Base-by-base conservation (phyloP, 2,797 vertebrate genomes). In the Centropyge bicolor region DNA sequence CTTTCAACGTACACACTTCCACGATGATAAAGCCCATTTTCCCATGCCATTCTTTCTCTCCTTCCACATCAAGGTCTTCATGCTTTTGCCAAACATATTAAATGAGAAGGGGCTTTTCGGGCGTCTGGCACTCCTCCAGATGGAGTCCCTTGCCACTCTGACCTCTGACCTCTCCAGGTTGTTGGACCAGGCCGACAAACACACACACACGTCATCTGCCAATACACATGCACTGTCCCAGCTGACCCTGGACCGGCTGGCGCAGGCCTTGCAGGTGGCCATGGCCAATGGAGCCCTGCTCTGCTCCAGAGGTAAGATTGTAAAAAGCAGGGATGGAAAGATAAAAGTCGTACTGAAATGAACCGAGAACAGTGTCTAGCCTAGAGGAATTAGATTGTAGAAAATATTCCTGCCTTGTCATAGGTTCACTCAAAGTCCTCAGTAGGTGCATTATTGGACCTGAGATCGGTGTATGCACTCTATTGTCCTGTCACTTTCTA, bases 61-160 rank as follows among this genome's bases (percentile, higher is more conserved):
- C 40, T 71, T 93, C 1, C 91, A 92, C 55, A 83, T 95, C 46
- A 92, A 99, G 95, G 97, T 97, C n/a, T 96, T 99, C 2, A 95
- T 97, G 96, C 93, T 96, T 71, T 93, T 98, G 36, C 97, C 98
- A 72, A 96, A 93, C 43, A 96, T 99, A 79, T 89, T 99, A 38
- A 97, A 97, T 0, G 98, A 99, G 92, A 99, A 99, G 89, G 97
- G 96, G 64, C 95, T 99, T 2, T 97, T 96, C 0, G 98, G 98
- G 6, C 97, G 97, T 19, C 93, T 99, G 75, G 96, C 97, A 0
- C 94, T 99, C 22, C 90, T 99, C 20, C 95, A 97, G 62, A 94
- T 97, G 48, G 98, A 99, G 76, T 97, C 97, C 0, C 91, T 98
- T 89, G 97, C 97, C 12, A 93, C 96, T 0, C 93, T 99, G 5